phyloP scores from a whole-genome alignment of 1,140 invertebrate species.

The Drosophila grimshawi region DNA sequence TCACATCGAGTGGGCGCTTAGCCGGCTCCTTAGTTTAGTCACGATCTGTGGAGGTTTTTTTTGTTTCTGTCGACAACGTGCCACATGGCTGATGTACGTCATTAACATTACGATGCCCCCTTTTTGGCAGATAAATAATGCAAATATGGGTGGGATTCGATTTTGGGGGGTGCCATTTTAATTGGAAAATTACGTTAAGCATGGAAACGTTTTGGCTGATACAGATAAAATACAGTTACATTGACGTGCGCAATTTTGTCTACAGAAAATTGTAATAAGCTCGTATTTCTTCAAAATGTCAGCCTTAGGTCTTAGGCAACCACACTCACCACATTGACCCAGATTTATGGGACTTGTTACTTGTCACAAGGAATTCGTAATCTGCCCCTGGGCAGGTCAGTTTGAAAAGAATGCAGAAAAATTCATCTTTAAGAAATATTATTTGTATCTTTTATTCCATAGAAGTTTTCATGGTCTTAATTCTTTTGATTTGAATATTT shows the following conservation, averaged over 20 bases:
- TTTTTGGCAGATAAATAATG: constrained; percentile 36
- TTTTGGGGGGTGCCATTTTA: constrained; percentile 29
- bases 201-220: constrained; percentile 43
- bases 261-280: constrained; percentile 29
- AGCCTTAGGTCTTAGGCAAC: constrained; percentile 11
- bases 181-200: constrained; percentile 49
- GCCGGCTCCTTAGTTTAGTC: constrained; percentile 63
- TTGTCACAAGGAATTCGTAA: neutral
- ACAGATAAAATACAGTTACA: neutral
- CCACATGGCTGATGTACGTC: constrained; percentile 50
- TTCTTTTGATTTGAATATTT: too few relatives aligned
- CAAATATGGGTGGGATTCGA: constrained; percentile 55
- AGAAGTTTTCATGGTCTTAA: too few relatives aligned
- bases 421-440: too few relatives aligned
- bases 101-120: constrained; percentile 52
- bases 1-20: constrained; percentile 27
- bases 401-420: neutral
- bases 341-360: constrained; percentile 20
- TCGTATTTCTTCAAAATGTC: neutral
- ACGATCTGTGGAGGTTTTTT: constrained; percentile 58
- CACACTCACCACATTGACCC: constrained; percentile 23
- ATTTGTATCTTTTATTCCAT: too few relatives aligned
- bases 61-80: constrained; percentile 56
- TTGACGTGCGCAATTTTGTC: neutral
- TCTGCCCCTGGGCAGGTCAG: constrained; percentile 4